Evolutionary conservation across 2,888 invertebrate species (phyloP).

Genomic region (Agelastica alni): DNA sequence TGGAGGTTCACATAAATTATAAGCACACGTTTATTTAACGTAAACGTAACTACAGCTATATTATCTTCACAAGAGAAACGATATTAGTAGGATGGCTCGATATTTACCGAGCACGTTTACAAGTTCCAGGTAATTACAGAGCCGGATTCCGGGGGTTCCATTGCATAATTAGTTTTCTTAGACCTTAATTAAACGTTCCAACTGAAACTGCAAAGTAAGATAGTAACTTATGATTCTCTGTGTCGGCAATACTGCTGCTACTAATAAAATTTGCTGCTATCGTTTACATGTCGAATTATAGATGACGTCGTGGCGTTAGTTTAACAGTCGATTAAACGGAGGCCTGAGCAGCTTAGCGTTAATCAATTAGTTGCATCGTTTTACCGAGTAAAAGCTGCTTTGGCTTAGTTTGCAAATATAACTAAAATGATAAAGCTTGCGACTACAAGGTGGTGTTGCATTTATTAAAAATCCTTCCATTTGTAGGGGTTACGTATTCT

Average conservation of each 20-base stretch:
- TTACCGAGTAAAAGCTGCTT: background rate
- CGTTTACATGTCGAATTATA: conserved; percentile 15
- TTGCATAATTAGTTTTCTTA: conserved; percentile 28
- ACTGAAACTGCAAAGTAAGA: conserved; percentile 7
- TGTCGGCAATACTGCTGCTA: background rate
- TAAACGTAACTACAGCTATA: conserved; percentile 9
- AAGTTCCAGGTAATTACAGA: conserved; percentile 25
- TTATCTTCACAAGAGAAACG: conserved; percentile 4
- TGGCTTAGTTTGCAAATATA: background rate
- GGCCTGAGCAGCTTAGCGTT: background rate
- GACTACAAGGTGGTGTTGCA: background rate
- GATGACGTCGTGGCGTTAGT: conserved; percentile 1
- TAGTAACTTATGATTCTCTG: conserved; percentile 13
- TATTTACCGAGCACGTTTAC: conserved; percentile 26
- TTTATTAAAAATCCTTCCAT: too few species aligned
- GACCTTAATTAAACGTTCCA: conserved; percentile 27
- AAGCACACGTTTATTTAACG: conserved; percentile 9
- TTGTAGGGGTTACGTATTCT: too few species aligned
- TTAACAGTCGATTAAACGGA: conserved; percentile 10
- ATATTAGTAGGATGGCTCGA: background rate
- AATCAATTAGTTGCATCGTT: too few species aligned
- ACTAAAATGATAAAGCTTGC: background rate
- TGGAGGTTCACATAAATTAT: conserved; percentile 5
- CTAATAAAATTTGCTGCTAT: conserved; percentile 16
- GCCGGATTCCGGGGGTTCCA: conserved; percentile 18